Base-by-base conservation (phyloP, 2,113 vertebrate species). In the Sapajus apella region DNA sequence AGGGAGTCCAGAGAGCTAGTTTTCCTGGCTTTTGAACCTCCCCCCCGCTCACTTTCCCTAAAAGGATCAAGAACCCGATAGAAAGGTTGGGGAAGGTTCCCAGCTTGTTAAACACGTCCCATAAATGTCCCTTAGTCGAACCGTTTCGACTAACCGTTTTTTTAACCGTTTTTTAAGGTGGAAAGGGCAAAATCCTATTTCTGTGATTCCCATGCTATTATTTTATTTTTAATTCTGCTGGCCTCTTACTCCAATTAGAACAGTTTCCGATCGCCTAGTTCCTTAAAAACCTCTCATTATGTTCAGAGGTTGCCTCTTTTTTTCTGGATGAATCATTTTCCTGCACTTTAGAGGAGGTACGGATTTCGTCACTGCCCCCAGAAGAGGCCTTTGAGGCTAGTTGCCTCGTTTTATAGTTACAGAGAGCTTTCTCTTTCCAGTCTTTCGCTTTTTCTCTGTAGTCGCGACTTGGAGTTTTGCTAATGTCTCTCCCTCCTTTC, bases 1-100 rank as follows among this genome's bases (percentile, higher is more conserved):
- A 30, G 75, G 88, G 84, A 64, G 77, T 27, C 96, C 95, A 6
- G 45, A 70, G 89, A 96, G 97, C 96, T 90, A 16, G 79, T 9
- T 76, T 84, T 45, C 85, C 89, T 32, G 61, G 52, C 77, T n/a
- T 20, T 14, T 82, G 90, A 89, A 35, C 91, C 96, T 83, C 87
- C 75, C 37, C 37, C 43, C 89, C 87, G 72, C 84, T 82, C 84
- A 79, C 17, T 68, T 40, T 58, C 95, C 97, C 85, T 86, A 56
- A 87, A 89, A 97, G 90, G 94, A 55, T 64, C 75, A 92, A 73
- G 64, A 92, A 43, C 43, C 55, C 64, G 40, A 21, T 17, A 3
- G 94, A 50, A 64, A 86, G 55, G 61, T 32, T 20, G 97, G 50
- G 72, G 56, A 10, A 91, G 92, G 90, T 90, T 68, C 32, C 64